These are phyloP conservation scores for Periphyllus acericola DNA, from an alignment of 2,888 invertebrate genomes.

Conservation along the genomic window DNA sequence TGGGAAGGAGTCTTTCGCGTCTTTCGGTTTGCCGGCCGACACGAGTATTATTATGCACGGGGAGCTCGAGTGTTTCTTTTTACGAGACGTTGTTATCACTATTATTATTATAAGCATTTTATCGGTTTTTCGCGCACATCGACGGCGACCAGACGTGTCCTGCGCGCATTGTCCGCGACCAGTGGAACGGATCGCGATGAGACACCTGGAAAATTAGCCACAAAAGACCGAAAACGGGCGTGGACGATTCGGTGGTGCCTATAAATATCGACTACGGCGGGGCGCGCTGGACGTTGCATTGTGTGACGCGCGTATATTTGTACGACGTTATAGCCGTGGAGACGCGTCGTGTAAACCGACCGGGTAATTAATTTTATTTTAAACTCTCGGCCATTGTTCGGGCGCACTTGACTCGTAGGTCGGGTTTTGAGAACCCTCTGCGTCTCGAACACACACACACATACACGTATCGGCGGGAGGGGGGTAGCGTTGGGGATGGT, in stretches of 20 bases:
- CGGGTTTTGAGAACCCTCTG: slow-evolving; percentile 59
- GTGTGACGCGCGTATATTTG: background rate
- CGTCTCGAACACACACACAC: background rate
- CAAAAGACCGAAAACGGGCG: slow-evolving; percentile 22
- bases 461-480: background rate
- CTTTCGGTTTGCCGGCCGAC: too few relatives aligned
- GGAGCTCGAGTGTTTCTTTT: too few relatives aligned
- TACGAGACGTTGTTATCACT: too few relatives aligned
- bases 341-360: slow-evolving; percentile 26
- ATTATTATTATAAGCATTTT: background rate
- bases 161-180: slow-evolving; percentile 45
- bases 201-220: slow-evolving; percentile 56
- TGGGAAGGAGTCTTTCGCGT: too few relatives aligned
- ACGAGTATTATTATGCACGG: too few relatives aligned
- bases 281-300: background rate
- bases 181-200: slow-evolving; percentile 25
- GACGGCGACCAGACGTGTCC: background rate
- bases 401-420: slow-evolving; percentile 56
- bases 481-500: background rate
- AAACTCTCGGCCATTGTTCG: slow-evolving; percentile 56
- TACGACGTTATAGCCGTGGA: background rate
- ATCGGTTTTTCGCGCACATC: background rate
- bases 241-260: background rate
- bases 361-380: slow-evolving; percentile 62
- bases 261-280: background rate